These are phyloP conservation scores for Rotaria magnacalcarata DNA, from an alignment of 2,888 invertebrate species.

Conservation along the genomic window DNA sequence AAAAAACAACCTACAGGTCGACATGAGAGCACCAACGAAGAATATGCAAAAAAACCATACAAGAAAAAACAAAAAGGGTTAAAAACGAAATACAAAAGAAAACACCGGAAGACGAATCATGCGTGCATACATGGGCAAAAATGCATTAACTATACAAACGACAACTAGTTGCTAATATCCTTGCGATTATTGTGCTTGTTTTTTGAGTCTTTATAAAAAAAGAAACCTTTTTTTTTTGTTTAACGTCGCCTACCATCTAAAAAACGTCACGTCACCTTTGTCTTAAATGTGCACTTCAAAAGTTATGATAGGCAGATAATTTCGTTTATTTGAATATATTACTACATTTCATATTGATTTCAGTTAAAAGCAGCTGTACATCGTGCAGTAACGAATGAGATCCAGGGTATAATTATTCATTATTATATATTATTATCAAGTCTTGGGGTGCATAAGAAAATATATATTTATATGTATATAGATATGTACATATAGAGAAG, in stretches of 20 bases:
- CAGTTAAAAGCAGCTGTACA: not conserved
- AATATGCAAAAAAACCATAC: not conserved
- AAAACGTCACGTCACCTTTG: not conserved
- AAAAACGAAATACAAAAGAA: slow-evolving; percentile 14
- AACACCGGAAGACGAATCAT: not conserved
- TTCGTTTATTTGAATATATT: not conserved
- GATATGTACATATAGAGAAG: not conserved
- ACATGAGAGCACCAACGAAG: not conserved
- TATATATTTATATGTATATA: not conserved
- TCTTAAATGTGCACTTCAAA: not conserved
- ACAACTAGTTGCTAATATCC: not conserved
- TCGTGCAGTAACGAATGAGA: not conserved
- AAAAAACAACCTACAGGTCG: not conserved
- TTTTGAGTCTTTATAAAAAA: not conserved
- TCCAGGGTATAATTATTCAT: slow-evolving; percentile 6
- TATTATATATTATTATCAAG: slow-evolving; percentile 9
- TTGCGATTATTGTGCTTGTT: not conserved
- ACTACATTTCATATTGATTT: not conserved
- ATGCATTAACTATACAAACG: not conserved
- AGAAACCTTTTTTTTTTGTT: not conserved
- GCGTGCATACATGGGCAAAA: not conserved
- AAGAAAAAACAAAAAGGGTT: not conserved
- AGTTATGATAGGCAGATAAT: not conserved
- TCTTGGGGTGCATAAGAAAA: not conserved
- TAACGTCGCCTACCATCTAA: not conserved